A percentile compares a stretch with the other conserved stretches of the same genome.
phyloP scores from a whole-genome alignment of 2,113 vertebrate species.

The Tychaedon coryphoeus region DNA sequence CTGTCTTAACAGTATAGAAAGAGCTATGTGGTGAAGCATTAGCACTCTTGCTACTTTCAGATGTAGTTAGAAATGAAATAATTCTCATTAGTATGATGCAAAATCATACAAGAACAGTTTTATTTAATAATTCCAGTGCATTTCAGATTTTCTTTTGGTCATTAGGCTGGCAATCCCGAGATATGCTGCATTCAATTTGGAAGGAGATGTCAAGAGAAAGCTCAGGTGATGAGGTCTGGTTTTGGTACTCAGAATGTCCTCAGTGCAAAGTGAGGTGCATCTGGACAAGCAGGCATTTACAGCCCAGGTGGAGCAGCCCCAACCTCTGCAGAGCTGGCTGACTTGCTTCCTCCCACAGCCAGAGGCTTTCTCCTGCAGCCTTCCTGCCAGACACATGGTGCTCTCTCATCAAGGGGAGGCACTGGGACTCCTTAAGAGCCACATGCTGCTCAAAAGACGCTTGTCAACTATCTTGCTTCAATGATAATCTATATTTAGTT shows the following conservation, averaged over 20 bases:
- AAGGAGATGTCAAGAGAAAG: not conserved
- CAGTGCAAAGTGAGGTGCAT: not conserved
- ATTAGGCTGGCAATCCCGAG: not conserved
- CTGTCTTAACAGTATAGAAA: not conserved
- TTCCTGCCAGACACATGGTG: not conserved
- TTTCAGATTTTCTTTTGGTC: not conserved
- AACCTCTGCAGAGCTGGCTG: not conserved
- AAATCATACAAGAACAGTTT: not conserved
- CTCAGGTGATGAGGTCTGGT: not conserved
- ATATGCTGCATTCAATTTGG: not conserved
- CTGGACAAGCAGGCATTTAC: not conserved
- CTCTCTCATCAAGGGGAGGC: not conserved
- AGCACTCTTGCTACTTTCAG: not conserved
- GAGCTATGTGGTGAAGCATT: not conserved
- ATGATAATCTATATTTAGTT: not conserved
- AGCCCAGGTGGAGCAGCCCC: accelerated
- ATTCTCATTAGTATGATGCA: not conserved
- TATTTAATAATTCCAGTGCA: not conserved
- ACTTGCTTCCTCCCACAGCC: not conserved
- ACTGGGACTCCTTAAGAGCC: not conserved
- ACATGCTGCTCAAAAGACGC: not conserved
- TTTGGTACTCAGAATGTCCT: not conserved
- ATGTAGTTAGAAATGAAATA: not conserved
- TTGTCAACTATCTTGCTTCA: not conserved
- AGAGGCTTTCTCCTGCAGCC: not conserved